phyloP scores from a whole-genome alignment of 2,888 invertebrate genomes.

The Phrixothrix hirtus region DNA sequence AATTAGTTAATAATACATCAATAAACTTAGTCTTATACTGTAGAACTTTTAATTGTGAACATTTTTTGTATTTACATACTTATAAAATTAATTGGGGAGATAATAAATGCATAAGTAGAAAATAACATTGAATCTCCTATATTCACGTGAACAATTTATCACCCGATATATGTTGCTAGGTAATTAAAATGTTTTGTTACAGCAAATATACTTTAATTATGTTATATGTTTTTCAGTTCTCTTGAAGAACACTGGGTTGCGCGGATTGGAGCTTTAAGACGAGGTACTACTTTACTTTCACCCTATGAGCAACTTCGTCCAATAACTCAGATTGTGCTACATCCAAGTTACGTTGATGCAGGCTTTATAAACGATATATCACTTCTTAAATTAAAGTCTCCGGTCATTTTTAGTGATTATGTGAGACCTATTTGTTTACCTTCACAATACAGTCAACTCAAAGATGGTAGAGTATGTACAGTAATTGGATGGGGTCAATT shows the following conservation, averaged over 20 bases:
- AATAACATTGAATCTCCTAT: too few relatives aligned
- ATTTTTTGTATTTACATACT: too few relatives aligned
- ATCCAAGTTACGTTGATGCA: slow-evolving; percentile 74
- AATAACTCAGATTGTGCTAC: slow-evolving; percentile 68
- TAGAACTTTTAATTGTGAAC: too few relatives aligned
- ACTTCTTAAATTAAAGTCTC: slow-evolving; percentile 64
- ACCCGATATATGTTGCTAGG: too few relatives aligned
- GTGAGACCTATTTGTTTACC: slow-evolving; percentile 70
- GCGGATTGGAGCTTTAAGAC: slow-evolving; percentile 72
- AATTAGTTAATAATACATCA: too few relatives aligned
- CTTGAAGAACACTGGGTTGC: slow-evolving; percentile 80
- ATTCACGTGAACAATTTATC: too few relatives aligned
- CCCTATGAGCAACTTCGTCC: slow-evolving; percentile 74
- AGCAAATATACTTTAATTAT: too few relatives aligned
- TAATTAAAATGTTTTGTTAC: too few relatives aligned
- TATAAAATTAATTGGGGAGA: too few relatives aligned
- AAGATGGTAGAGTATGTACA: slow-evolving; percentile 71
- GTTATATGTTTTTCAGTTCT: slow-evolving; percentile 66
- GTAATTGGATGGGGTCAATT: slow-evolving; percentile 83
- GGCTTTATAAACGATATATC: slow-evolving; percentile 82
- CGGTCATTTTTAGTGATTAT: slow-evolving; percentile 65
- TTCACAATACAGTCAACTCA: slow-evolving; percentile 61
- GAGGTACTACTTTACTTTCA: slow-evolving; percentile 73
- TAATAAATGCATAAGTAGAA: too few relatives aligned
- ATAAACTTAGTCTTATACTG: too few relatives aligned